Evolutionary conservation across 2,888 invertebrate genomes (phyloP), one percentile per base, ranked within the genome.

Genomic region (Apamea anceps): DNA sequence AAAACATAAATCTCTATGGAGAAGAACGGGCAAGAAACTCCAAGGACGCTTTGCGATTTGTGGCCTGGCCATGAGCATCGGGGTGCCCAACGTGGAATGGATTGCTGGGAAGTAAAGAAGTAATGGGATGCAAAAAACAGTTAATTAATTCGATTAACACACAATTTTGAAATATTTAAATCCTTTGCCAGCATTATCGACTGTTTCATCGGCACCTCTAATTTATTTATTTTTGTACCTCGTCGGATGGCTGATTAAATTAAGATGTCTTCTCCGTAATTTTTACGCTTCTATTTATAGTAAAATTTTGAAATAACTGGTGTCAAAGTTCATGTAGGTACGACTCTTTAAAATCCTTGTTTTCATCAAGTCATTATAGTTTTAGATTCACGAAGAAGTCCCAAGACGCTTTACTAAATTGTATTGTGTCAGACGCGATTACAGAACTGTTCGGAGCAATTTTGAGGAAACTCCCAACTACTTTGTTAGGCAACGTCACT

Each of bases 361-460:
- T 75, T 25, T 32, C 57, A 74, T 15, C 18, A 54, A 48, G 7
- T 62, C 10, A 18, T 63, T 51, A 51, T 1, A 77, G 28, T 54
- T 62, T 78, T 62, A 72, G n/a, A 73, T 32, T 60, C 21, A 60
- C 37, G 21, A 72, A 54, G 37, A 51, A 80, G 28, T 32, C 63
- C 18, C 7, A 62, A 75, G n/a, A 75, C n/a, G 63, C 42, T 71
- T 37, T 28, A 37, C 72, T 28, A 66, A 74, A 63, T 73, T 70
- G 62, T 70, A 66, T 57, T 65, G 75, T 70, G n/a, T 74, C 63
- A 75, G 54, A 70, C 57, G 42, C 74, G 72, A 75, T 80, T 66
- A 86, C 74, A 70, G 28, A 77, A 75, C 86, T 77, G 66, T 82
- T 78, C 51, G 1, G 10, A 74, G 65, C 71, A 25, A 77, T 86